Evolutionary conservation across 2,113 vertebrate genomes (phyloP).

Genomic region (Nettapus auritus): DNA sequence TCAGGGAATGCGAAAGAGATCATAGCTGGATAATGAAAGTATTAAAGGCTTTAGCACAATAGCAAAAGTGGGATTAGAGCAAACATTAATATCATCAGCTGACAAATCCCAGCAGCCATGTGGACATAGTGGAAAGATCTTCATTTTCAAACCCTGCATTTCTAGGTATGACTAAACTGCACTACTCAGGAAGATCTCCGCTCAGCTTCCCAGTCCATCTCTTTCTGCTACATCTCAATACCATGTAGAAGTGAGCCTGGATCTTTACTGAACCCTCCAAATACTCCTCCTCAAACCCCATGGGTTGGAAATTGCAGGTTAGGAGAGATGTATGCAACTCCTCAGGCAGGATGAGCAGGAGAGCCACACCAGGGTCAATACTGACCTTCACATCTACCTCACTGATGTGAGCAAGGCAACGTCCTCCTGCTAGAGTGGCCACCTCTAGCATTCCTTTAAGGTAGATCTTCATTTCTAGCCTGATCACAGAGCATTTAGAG

Average conservation of each 20-base stretch:
- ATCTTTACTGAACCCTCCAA: neutral
- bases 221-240: neutral
- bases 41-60: neutral
- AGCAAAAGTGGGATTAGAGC: neutral
- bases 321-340: fast-evolving
- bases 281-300: neutral
- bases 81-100: neutral
- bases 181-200: neutral
- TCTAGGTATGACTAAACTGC: neutral
- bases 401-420: neutral
- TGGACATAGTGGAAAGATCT: neutral
- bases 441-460: neutral
- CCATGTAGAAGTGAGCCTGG: neutral
- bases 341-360: neutral
- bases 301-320: neutral
- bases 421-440: neutral
- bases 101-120: neutral
- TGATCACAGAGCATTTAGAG: neutral
- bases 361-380: fast-evolving
- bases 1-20: neutral
- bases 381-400: neutral
- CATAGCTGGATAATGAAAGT: neutral
- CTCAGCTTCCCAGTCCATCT: neutral
- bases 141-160: neutral
- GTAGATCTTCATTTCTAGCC: neutral